Percentiles rank a stretch among this genome's conserved stretches.
phyloP scores from a whole-genome alignment of 2,888 invertebrate genomes.

The Eristalis pertinax region DNA sequence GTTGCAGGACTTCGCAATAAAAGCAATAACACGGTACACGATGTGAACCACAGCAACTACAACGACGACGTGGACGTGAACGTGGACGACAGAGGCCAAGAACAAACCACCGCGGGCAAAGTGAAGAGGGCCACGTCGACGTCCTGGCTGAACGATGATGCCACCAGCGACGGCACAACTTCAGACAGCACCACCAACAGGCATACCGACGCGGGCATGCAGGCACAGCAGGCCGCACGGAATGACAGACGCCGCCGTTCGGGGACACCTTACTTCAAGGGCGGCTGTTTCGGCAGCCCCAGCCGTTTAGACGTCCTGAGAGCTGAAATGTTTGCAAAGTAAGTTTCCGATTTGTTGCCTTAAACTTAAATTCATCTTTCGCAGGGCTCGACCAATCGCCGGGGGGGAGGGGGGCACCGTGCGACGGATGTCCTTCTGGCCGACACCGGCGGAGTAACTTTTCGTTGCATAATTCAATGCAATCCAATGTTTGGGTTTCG shows the following conservation, averaged over 20 bases:
- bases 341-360: constrained; percentile 52
- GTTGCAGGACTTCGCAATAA: constrained; percentile 47
- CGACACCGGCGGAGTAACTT: not conserved
- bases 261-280: constrained; percentile 73
- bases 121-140: constrained; percentile 48
- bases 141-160: not conserved
- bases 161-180: constrained; percentile 5
- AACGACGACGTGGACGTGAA: constrained; percentile 6
- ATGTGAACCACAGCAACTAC: constrained; percentile 44
- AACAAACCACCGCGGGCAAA: constrained; percentile 13
- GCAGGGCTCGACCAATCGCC: not conserved
- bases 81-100: not conserved
- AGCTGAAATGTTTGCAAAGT: constrained; percentile 75
- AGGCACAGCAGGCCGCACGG: constrained; percentile 2
- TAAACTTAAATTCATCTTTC: constrained; percentile 18
- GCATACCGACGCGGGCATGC: not conserved
- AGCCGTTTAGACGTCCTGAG: constrained; percentile 71
- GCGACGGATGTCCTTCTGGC: not conserved
- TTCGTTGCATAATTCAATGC: not conserved
- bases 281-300: constrained; percentile 75
- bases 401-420: not conserved
- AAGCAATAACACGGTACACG: constrained; percentile 54
- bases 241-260: constrained; percentile 49
- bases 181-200: constrained; percentile 3
- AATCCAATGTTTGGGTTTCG: not conserved